Base-by-base conservation (phyloP, 2,113 vertebrate species). In the Ifrita kowaldi region DNA sequence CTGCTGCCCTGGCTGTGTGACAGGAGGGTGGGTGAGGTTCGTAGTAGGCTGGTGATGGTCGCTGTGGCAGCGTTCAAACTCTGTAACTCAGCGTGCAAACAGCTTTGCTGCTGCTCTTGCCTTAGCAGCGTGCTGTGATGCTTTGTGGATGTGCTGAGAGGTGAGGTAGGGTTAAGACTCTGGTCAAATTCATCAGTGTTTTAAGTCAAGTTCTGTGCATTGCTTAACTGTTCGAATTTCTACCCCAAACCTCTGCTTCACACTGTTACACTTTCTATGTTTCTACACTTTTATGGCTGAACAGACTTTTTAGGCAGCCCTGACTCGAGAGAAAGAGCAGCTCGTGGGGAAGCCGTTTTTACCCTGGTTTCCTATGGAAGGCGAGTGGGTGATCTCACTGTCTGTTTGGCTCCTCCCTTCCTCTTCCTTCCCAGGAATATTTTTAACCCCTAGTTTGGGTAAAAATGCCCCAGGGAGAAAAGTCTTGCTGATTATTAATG, bases 351-450 rank as follows among this genome's bases (percentile, higher is more conserved):
- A 78, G 57, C 39, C 0, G 8, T 53, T 90, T 86, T 59, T 55
- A 86, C 55, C 52, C 50, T 44, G 59, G 39, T 90, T 97, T 97
- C 90, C 83, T 95, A 84, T 87, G 76, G 83, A 86, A 89, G 50
- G 28, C 0, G 0, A 12, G 39, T 24, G 83, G 53, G 65, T 94
- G 83, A 93, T 90, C 80, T 92, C 64, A 44, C 44, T 93, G 71
- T 92, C 82, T 95, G 41, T 89, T 84, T 94, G 94, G 73, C 94
- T 95, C 89, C 93, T 96, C 94, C 93, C 89, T 97, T 96, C 94
- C 95, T 92, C 77, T 95, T 95, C 83, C 90, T 90, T 92, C 16
- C 42, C 55, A 78, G 73, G 56, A 89, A 77, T 80, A 80, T 83
- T 93, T 93, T 95, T 94, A 96, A 96, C 89, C 63, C 67, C 26